A percentile compares a stretch with the other conserved stretches of the same genome.
Evolutionary conservation across 2,797 vertebrate species (phyloP).

Genomic region (Alosa sapidissima): DNA sequence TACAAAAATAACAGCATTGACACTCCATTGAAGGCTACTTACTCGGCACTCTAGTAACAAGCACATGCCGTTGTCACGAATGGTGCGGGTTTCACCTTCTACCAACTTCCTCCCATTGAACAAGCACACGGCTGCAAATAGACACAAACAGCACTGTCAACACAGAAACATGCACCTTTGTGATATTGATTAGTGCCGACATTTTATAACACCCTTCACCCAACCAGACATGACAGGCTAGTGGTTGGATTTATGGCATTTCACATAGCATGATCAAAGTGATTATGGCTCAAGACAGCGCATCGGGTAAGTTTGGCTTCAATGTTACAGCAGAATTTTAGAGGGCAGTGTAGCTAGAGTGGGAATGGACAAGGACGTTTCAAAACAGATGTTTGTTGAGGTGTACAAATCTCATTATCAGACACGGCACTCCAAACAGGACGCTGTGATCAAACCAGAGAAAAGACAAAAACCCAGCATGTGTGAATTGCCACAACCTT

Average conservation of each 20-base stretch:
- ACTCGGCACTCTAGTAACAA: slow-evolving; percentile 91
- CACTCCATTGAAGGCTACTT: slow-evolving; percentile 59
- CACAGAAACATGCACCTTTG: neutral
- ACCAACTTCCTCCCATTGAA: slow-evolving; percentile 86
- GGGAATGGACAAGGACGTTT: neutral
- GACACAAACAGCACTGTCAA: slow-evolving; percentile 18
- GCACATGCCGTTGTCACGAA: slow-evolving; percentile 86
- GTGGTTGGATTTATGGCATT: neutral
- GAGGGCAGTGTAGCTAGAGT: neutral
- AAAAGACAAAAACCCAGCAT: neutral
- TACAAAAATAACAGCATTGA: neutral
- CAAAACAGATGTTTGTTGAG: neutral
- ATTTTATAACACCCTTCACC: neutral
- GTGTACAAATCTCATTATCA: slow-evolving; percentile 2
- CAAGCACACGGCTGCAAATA: slow-evolving; percentile 80
- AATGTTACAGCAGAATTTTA: neutral
- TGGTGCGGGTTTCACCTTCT: slow-evolving; percentile 85
- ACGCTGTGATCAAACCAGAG: neutral
- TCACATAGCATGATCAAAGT: neutral
- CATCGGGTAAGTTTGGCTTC: neutral
- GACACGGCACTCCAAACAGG: neutral
- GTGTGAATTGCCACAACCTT: neutral
- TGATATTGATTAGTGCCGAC: neutral
- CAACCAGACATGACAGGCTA: neutral
- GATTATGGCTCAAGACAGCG: neutral